These are phyloP conservation scores for Sebastes kiyomatsui DNA, from an alignment of 2,797 vertebrate genomes.

Conservation along the genomic window DNA sequence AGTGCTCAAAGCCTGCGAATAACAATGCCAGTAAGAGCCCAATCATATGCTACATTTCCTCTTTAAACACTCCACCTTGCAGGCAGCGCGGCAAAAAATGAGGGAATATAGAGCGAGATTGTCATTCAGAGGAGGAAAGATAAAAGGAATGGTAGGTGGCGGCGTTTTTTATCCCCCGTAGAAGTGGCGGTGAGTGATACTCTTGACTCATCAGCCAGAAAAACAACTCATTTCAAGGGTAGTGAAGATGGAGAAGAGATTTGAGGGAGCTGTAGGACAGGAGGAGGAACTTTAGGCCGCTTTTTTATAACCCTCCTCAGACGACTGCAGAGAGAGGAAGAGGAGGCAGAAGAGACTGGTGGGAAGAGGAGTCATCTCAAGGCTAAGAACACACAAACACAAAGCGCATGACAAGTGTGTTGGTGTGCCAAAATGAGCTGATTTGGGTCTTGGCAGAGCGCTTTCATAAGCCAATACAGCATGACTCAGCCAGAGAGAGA, in stretches of 20 bases:
- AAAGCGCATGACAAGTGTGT: conserved; percentile 42
- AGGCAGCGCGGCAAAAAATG: background rate
- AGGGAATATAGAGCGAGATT: background rate
- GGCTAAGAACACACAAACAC: conserved; percentile 46
- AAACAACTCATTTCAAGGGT: conserved; percentile 63
- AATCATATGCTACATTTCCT: conserved; percentile 70
- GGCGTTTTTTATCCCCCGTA: background rate
- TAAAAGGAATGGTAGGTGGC: conserved; percentile 16
- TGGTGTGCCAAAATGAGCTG: conserved; percentile 32
- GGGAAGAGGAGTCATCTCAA: conserved; percentile 43
- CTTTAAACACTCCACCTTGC: conserved; percentile 48
- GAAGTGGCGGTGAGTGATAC: conserved; percentile 40
- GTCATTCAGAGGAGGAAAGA: conserved; percentile 12
- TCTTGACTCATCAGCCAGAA: conserved; percentile 51
- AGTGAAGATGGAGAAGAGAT: conserved; percentile 49
- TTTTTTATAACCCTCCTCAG: background rate
- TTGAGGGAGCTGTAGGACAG: conserved; percentile 45
- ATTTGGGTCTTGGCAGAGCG: conserved; percentile 39
- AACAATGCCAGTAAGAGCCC: conserved; percentile 62
- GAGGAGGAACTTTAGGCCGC: conserved; percentile 19
- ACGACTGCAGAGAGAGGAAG: background rate
- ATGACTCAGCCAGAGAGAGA: conserved; percentile 37
- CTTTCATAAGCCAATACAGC: conserved; percentile 36
- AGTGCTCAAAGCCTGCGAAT: conserved; percentile 30
- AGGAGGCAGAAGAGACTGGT: background rate